Evolutionary conservation across 64 coral and sea anemone genomes (phyloP).

Genomic region (Astreopora myriophthalma): DNA sequence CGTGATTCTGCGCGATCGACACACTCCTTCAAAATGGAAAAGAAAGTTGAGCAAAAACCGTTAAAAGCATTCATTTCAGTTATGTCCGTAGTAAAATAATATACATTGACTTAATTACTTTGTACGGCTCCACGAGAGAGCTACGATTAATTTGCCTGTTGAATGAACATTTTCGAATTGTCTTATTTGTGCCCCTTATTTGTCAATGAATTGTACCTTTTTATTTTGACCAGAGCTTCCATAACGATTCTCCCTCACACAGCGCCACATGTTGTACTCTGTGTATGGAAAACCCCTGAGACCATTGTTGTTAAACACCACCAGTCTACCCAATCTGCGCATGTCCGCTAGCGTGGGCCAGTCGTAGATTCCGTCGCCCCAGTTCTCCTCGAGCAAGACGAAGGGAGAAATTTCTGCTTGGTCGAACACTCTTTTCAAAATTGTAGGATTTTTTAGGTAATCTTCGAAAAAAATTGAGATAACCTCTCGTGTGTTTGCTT

Average conservation of each 20-base stretch:
- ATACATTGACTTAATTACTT: too few species aligned
- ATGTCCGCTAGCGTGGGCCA: slow-evolving; percentile 91
- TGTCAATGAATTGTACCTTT: not conserved
- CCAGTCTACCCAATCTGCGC: slow-evolving; percentile 71
- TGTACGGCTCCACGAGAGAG: too few species aligned
- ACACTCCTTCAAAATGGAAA: slow-evolving; percentile 14
- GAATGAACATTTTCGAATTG: too few species aligned
- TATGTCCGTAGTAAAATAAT: too few species aligned
- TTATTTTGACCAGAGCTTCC: slow-evolving; percentile 61
- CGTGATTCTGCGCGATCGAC: slow-evolving; percentile 79
- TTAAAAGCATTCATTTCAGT: too few species aligned
- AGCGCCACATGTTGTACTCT: slow-evolving; percentile 87
- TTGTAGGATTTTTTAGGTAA: slow-evolving; percentile 83
- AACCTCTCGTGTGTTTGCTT: slow-evolving; percentile 68
- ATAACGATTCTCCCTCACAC: slow-evolving; percentile 91
- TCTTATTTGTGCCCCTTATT: not conserved
- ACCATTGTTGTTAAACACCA: slow-evolving; percentile 94
- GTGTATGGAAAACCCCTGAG: slow-evolving; percentile 89
- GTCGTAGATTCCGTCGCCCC: slow-evolving; percentile 50
- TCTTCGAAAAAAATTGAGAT: slow-evolving; percentile 96
- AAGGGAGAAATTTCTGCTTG: slow-evolving; percentile 68
- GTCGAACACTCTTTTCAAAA: slow-evolving; percentile 88
- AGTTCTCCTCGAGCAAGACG: slow-evolving; percentile 69
- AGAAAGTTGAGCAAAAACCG: too few species aligned
- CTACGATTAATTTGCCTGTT: too few species aligned